These are phyloP conservation scores for Trichopoda pennipes DNA, from an alignment of 2,888 invertebrate genomes.

Conservation along the genomic window DNA sequence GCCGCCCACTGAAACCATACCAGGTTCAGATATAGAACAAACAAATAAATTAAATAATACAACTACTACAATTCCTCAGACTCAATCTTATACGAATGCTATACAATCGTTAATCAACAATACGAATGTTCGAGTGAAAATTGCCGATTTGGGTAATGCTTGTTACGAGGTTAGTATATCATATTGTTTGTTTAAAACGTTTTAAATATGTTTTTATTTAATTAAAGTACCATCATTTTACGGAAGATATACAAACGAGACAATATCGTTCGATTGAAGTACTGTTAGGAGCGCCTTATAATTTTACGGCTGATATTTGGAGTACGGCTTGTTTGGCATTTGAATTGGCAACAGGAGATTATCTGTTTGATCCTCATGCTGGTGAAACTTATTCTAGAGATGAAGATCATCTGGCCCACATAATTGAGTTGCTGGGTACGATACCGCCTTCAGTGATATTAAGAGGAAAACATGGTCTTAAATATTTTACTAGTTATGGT, in stretches of 20 bases:
- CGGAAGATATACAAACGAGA: slow-evolving; percentile 91
- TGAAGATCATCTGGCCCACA: slow-evolving; percentile 92
- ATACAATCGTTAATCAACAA: slow-evolving; percentile 80
- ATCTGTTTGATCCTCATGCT: slow-evolving; percentile 91
- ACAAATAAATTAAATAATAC: slow-evolving; percentile 68
- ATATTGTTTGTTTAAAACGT: neutral
- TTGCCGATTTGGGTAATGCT: slow-evolving; percentile 92
- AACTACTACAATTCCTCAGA: slow-evolving; percentile 77
- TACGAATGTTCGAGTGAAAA: slow-evolving; percentile 86
- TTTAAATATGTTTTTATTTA: neutral
- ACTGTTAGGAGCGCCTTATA: slow-evolving; percentile 86
- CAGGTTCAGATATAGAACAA: slow-evolving; percentile 71
- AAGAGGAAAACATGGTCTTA: slow-evolving; percentile 87
- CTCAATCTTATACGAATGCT: slow-evolving; percentile 80
- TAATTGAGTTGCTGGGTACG: slow-evolving; percentile 90
- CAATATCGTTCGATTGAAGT: slow-evolving; percentile 92
- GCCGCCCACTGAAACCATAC: slow-evolving; percentile 68
- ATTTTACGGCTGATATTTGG: slow-evolving; percentile 91
- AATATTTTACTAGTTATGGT: slow-evolving; percentile 88
- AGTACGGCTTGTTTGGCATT: slow-evolving; percentile 93
- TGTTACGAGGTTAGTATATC: slow-evolving; percentile 86
- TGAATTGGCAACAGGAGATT: slow-evolving; percentile 93
- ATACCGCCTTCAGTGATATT: slow-evolving; percentile 89
- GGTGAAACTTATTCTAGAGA: slow-evolving; percentile 88
- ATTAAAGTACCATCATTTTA: slow-evolving; percentile 86